Evolutionary conservation across 2,888 invertebrate genomes (phyloP).

Genomic region (Andrena chrysosceles): DNA sequence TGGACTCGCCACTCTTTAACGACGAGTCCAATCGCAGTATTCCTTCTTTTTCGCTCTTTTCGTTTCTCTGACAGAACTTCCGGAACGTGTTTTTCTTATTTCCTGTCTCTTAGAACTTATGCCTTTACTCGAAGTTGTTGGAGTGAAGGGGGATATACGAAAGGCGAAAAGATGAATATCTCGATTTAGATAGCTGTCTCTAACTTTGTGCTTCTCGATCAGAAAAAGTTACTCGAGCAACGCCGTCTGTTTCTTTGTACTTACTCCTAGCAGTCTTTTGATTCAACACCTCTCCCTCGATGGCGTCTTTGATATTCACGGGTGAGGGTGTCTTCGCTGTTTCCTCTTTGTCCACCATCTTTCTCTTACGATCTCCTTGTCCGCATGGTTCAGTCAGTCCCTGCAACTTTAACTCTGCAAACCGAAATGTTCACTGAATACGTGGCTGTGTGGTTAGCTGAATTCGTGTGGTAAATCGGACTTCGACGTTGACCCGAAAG

Average conservation of each 20-base stretch:
- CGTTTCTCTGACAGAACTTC: neutral
- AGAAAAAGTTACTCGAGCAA: neutral
- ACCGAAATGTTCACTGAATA: conserved; percentile 1
- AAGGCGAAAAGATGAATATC: no score
- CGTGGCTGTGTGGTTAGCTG: neutral
- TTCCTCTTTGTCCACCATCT: conserved; percentile 76
- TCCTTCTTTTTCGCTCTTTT: neutral
- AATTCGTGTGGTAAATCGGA: neutral
- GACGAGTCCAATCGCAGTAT: neutral
- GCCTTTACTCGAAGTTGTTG: no score
- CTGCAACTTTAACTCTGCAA: conserved; percentile 46
- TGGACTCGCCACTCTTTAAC: neutral
- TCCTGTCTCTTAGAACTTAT: no score
- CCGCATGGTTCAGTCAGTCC: conserved; percentile 28
- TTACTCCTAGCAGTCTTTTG: conserved; percentile 81
- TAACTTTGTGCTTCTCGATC: neutral
- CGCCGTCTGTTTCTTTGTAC: conserved; percentile 59
- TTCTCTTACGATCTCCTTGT: conserved; percentile 26
- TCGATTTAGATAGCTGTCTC: no score
- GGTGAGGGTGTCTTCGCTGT: conserved; percentile 75
- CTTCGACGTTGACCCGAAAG: conserved; percentile 7
- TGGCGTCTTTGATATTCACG: conserved; percentile 76
- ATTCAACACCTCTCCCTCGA: conserved; percentile 78
- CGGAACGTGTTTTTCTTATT: neutral
- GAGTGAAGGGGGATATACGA: no score